Evolutionary conservation across 2,797 vertebrate genomes (phyloP), one percentile per base, ranked within the genome.

Genomic region (Eulemur mongoz): DNA sequence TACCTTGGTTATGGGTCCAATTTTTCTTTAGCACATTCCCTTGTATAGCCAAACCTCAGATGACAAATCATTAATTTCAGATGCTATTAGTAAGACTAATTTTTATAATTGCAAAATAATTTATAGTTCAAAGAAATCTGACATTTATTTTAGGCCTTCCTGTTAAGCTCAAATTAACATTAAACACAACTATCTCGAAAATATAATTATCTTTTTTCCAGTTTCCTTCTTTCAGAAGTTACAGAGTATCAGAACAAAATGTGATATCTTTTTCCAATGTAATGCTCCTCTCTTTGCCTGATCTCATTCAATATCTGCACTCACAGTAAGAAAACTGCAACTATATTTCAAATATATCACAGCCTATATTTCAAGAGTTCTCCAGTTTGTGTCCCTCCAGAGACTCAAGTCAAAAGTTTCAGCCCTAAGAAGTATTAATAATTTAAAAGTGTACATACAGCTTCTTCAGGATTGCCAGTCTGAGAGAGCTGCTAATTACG

Each of bases 41-140:
- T 50, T 70, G 7, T 27, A 45, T 57, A 27, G 73, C 72, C 57
- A 95, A 38, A 93, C 52, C 22, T 83, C 79, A 86, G 17, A 80
- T 86, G 52, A 35, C 27, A 61, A 96, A 57, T 73, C 85, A 45
- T 43, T 91, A 38, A 94, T 61, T 86, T 76, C 25, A 87, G 72
- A 48, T 45, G 20, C 76, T 89, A 35, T 57, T 81, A 84, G 61
- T 73, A 96, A 79, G 30, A 70, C 35, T 59, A 38, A 35, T 35
- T 92, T 90, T 86, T 78, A 35, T 94, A 63, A 95, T 45, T 95
- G 35, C 59, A 80, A 95, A 97, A 85, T 81, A 84, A 87, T 76
- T 85, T 70, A 17, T n/a, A 70, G 22, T 72, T 75, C 15, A 87
- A 73, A 61, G 59, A 92, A 87, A 59, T 32, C 10, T 92, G 45